Evolutionary conservation across 92 coral and sea anemone genomes (phyloP), one percentile per base, ranked within the genome.

Genomic region (Metridium senile): DNA sequence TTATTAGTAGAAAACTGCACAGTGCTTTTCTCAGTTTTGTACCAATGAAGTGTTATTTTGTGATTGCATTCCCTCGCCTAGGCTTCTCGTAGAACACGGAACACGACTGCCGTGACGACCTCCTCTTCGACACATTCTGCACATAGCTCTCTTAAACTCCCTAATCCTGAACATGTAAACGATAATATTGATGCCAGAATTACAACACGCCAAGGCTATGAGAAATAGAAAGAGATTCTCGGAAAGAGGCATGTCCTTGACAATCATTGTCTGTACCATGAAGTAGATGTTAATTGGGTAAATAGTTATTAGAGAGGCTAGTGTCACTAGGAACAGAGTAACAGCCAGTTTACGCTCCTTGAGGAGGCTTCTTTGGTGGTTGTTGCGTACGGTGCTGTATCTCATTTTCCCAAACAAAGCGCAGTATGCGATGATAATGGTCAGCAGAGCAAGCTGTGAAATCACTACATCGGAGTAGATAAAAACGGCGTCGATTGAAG

Each of bases 231-330:
- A 73, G n/a, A 58, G 68, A 58, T 73, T 43, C 31, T 57, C 16
- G 3, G 78, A 73, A 0, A 31, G 19, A n/a, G 1, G 16, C 56
- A 54, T 11, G 33, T 73, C 25, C 11, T 33, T 31, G 6, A 6
- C 51, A 2, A 17, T n/a, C 26, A 58, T 22, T 0, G 57, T 73
- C 18, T 73, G 32, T n/a, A 73, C 21, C 16, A 73, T 29, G 19
- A 73, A 73, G 68, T 73, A 73, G 33, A 73, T 73, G 33, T 73
- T 73, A 3, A 73, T 67, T 31, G 78, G 78, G 49, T 73, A 73
- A 52, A 73, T 73, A 19, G 78, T 73, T n/a, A 73, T 23, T 2
- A 73, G 22, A n/a, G 78, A 73, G 0, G 78, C 78, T 9, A 73
- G 57, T 26, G 78, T 73, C 16, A 73, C 78, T 19, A 73, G 67